Evolutionary conservation across 2,797 vertebrate species (phyloP).

Genomic region (Cephalopachus bancanus): DNA sequence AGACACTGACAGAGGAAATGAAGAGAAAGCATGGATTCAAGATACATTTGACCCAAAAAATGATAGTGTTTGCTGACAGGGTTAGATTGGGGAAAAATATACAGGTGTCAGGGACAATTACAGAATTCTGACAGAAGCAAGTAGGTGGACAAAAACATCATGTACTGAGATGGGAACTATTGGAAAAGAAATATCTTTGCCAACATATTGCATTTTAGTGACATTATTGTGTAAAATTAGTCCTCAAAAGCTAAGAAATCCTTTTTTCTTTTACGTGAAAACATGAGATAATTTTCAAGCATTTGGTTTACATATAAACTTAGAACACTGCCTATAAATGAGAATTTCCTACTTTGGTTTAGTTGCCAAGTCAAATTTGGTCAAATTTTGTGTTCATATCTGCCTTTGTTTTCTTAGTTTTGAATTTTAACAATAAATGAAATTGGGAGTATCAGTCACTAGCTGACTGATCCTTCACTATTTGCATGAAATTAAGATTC

Average conservation of each 20-base stretch:
- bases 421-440: constrained; percentile 1
- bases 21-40: not conserved
- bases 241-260: not conserved
- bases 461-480: not conserved
- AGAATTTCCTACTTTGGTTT: not conserved
- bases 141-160: not conserved
- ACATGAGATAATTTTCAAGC: not conserved
- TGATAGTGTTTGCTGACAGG: not conserved
- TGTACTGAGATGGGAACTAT: not conserved
- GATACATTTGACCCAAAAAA: not conserved
- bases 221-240: not conserved
- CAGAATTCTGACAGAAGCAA: constrained; percentile 5
- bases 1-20: not conserved
- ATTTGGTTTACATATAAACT: not conserved
- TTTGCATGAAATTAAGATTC: constrained; percentile 6
- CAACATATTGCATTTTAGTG: not conserved
- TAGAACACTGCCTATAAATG: not conserved
- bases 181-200: not conserved
- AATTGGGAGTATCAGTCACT: not conserved
- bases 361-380: not conserved
- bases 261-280: not conserved
- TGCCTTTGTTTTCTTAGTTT: not conserved
- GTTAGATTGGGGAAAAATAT: not conserved
- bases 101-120: not conserved
- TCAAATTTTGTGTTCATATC: not conserved